These are phyloP conservation scores for Nephrotoma flavescens DNA, from an alignment of 2,888 invertebrate species.

Conservation along the genomic window DNA sequence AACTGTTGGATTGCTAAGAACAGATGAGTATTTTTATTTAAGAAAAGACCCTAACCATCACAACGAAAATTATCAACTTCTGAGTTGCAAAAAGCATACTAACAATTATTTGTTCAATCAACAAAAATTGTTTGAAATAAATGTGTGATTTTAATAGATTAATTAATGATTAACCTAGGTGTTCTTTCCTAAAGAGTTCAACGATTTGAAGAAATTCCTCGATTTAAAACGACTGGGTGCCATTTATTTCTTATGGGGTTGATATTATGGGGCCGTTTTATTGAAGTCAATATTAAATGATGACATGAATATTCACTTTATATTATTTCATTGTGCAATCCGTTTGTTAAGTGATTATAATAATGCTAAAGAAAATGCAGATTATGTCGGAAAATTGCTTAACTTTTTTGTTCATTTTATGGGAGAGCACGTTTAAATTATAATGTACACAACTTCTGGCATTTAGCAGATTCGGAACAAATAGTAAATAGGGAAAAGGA, in stretches of 20 bases:
- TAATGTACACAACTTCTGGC: background rate
- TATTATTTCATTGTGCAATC: conserved; percentile 7
- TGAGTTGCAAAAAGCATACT: conserved; percentile 4
- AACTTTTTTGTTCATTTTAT: conserved; percentile 5
- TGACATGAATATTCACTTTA: conserved; percentile 7
- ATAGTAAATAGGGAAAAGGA: background rate
- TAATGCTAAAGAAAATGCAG: background rate
- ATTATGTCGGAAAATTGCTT: background rate
- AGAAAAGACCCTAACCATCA: background rate
- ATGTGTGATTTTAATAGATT: too few relatives aligned
- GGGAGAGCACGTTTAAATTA: conserved; percentile 1
- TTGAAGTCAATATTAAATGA: conserved; percentile 6
- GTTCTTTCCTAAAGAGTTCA: too few relatives aligned
- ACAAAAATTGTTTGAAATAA: too few relatives aligned
- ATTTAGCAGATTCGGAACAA: background rate
- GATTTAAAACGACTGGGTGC: conserved; percentile 9
- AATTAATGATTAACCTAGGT: too few relatives aligned
- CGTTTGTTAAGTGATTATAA: background rate
- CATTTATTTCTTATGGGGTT: conserved; percentile 7
- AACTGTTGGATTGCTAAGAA: background rate
- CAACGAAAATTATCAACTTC: background rate
- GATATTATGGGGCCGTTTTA: background rate
- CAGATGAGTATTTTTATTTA: background rate
- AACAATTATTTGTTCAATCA: background rate
- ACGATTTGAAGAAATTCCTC: conserved; percentile 4